These are phyloP conservation scores for Eustalomyia histrio DNA, from an alignment of 2,888 invertebrate species.

Conservation along the genomic window DNA sequence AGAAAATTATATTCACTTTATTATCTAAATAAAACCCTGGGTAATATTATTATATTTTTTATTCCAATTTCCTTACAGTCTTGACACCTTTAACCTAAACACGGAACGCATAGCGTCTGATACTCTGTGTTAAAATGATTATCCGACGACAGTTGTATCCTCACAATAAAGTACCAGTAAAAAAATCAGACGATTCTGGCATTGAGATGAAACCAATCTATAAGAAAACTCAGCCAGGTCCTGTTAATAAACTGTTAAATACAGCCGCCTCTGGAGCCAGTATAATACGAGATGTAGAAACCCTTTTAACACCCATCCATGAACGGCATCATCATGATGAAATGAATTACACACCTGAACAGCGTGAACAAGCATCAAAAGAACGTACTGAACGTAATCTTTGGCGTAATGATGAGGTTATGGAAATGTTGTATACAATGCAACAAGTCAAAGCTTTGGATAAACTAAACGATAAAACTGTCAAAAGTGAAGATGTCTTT, in stretches of 20 bases:
- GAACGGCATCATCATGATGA: conserved; percentile 35
- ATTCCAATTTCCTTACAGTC: neutral
- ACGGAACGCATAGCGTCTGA: neutral
- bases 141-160: conserved; percentile 68
- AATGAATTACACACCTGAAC: neutral
- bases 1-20: too few species aligned
- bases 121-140: conserved; percentile 69
- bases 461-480: conserved; percentile 75
- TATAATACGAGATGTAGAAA: conserved; percentile 72
- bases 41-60: neutral
- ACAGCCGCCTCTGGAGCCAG: conserved; percentile 71
- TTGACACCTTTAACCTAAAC: neutral
- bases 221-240: conserved; percentile 49
- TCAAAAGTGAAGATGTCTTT: conserved; percentile 77
- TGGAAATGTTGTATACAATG: conserved; percentile 77
- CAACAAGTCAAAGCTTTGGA: conserved; percentile 74
- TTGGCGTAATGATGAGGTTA: conserved; percentile 77
- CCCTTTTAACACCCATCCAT: conserved; percentile 71
- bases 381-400: conserved; percentile 76
- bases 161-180: conserved; percentile 35
- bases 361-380: conserved; percentile 37
- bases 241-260: conserved; percentile 70
- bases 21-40: too few species aligned
- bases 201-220: conserved; percentile 54
- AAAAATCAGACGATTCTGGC: conserved; percentile 40